Evolutionary conservation across 2,888 invertebrate species (phyloP), one percentile per base, ranked within the genome.

Genomic region (Diachrysia chrysitis): DNA sequence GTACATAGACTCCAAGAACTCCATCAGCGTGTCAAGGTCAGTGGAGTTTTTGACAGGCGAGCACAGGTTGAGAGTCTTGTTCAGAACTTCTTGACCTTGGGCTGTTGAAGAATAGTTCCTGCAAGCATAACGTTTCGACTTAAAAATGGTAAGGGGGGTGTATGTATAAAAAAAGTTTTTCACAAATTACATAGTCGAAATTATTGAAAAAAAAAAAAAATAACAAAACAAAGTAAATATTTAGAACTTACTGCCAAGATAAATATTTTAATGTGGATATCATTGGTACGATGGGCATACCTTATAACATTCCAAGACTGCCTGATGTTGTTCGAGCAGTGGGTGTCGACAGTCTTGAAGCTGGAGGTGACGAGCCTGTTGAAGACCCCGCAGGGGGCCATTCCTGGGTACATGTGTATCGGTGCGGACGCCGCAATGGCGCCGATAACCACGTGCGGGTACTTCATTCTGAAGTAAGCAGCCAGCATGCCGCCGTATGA

Each of bases 401-500:
- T 93, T 32, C 97, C 98, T 1, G 96, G 95, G 90, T 98, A 99
- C 95, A 98, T 98, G 92, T 97, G 97, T 80, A 99, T 96, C 0
- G 98, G 99, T 0, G 99, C 99, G 19, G 98, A 99, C 2, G 98
- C 97, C 5, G 99, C 99, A 71, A 99, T 96, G 0, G 99, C 97
- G 0, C 99, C 99, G 32, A 96, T 93, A 10, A 99, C 97, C 37
- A 98, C 87, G 86, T 98, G 98, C 0, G 99, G 99, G 93, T 99
- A 99, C 92, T 99, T 99, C 91, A 99, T 97, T 46, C 99, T 96
- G 85, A 99, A 96, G 98, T 99, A 99, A 0, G 99, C 98, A 0
- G 99, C 96, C 32, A 99, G 92, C 99, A 99, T 99, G 32, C 99
- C 99, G 0, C 99, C 99, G 89, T 99, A 99, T 0, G 99, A 99